Evolutionary conservation across 2,888 invertebrate genomes (phyloP), one percentile per base, ranked within the genome.

Genomic region (Plagodis dolabraria): DNA sequence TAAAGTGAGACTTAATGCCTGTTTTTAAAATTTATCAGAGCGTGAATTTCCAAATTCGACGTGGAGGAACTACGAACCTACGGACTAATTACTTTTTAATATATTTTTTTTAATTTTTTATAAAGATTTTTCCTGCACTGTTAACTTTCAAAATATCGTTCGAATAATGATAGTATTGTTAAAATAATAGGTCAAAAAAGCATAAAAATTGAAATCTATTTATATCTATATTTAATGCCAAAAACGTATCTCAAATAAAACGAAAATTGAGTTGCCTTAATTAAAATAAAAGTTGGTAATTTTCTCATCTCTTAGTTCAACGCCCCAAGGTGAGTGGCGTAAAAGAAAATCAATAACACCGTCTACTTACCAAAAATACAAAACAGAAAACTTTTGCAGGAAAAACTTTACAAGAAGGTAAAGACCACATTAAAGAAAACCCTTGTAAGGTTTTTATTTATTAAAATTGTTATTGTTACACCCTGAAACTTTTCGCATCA

Each of bases 341-440:
- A 51, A 58, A 48, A 35, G 57, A 57, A 65, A 72, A 73, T 73
- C 72, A 54, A 75, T 75, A 72, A 34, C 38, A 48, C 58, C 35
- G 65, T 71, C 63, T 68, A 66, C 62, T 47, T 61, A 55, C 47
- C 52, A 49, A 69, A 68, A 64, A 69, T 62, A 69, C 55, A 72
- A 67, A 71, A 71, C 64, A 67, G 60, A 57, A 57, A 75, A 74
- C 63, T 70, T 74, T 68, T 57, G 58, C 52, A 64, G 60, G 54
- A n/a, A 45, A 65, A 72, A 72, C 63, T 75, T 74, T 72, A 53
- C 70, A 65, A 70, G 51, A 60, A 63, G 57, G 54, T 70, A 65
- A 76, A 75, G 72, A 22, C 7, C 68, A 74, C 68, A 76, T 76
- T 65, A 65, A 76, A 74, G 70, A 73, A 75, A 77, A 76, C 70